phyloP scores from a whole-genome alignment of 2,888 invertebrate species.

The Nemurella pictetii region DNA sequence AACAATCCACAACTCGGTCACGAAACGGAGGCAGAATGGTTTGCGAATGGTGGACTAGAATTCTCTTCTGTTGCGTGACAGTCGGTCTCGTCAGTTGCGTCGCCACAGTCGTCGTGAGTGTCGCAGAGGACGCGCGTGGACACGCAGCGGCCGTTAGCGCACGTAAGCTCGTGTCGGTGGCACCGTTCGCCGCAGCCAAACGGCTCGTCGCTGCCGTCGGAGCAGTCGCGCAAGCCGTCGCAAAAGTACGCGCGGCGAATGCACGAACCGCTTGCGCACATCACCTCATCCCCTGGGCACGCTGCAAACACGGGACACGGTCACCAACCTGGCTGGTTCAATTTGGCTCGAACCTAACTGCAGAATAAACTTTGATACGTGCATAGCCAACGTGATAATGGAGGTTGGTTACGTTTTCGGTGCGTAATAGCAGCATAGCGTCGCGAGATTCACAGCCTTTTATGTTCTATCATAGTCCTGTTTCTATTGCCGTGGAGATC shows the following conservation, averaged over 20 bases:
- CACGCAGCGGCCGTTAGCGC: constrained; percentile 48
- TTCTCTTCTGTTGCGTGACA: too few relatives aligned
- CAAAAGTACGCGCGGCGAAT: constrained; percentile 63
- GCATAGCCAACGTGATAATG: too few relatives aligned
- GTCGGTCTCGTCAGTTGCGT: constrained; percentile 45
- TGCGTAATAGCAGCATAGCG: too few relatives aligned
- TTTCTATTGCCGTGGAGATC: too few relatives aligned
- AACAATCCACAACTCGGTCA: too few relatives aligned
- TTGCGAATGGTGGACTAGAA: too few relatives aligned
- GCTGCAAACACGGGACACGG: constrained; percentile 49
- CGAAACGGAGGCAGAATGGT: too few relatives aligned
- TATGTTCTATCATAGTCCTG: too few relatives aligned
- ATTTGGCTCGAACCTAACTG: too few relatives aligned
- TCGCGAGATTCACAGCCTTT: too few relatives aligned
- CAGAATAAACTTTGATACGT: too few relatives aligned
- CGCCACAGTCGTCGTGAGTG: constrained; percentile 46
- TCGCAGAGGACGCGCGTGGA: constrained; percentile 43
- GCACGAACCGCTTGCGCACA: constrained; percentile 67
- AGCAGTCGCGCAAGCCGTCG: constrained; percentile 68
- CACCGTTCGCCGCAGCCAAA: constrained; percentile 54
- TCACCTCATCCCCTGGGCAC: constrained; percentile 60
- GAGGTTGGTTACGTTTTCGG: too few relatives aligned
- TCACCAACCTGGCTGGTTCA: neutral
- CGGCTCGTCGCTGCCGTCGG: constrained; percentile 69
- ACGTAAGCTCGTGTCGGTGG: constrained; percentile 43